Conservation (phyloP, 1,140 invertebrate species). For the Leptopilina boulardi region DNA sequence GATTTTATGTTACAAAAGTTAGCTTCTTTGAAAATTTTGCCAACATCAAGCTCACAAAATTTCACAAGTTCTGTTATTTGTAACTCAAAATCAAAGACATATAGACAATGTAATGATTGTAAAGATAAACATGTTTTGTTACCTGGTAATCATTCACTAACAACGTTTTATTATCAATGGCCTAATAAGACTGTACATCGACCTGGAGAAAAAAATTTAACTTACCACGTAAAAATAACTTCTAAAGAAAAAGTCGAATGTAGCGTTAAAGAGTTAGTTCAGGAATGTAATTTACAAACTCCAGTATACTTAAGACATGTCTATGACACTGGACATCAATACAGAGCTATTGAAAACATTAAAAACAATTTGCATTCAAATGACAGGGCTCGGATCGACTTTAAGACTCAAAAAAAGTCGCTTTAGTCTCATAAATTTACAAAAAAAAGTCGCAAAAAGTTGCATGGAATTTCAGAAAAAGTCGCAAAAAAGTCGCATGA, state of each 20-base stretch:
- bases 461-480: too few species aligned
- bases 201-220: conserved; percentile 33
- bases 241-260: conserved; percentile 42
- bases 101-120: conserved; percentile 35
- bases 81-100: conserved; percentile 23
- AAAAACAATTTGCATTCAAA: conserved; percentile 1
- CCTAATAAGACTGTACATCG: conserved; percentile 28
- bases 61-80: conserved; percentile 34
- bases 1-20: conserved; percentile 40
- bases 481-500: too few species aligned
- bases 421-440: too few species aligned
- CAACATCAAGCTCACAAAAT: background rate
- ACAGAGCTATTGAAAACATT: conserved; percentile 31
- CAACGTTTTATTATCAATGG: conserved; percentile 43
- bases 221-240: conserved; percentile 38
- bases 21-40: conserved; percentile 8
- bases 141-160: background rate
- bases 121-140: background rate
- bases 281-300: conserved; percentile 34
- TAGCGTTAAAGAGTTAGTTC: conserved; percentile 32
- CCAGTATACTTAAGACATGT: conserved; percentile 38
- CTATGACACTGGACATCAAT: conserved; percentile 40
- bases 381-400: too few species aligned
- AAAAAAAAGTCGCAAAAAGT: too few species aligned
- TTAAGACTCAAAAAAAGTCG: too few species aligned